A percentile compares a stretch with the other conserved stretches of the same genome.
phyloP scores from a whole-genome alignment of 1,140 invertebrate species.

The Lepidurus couesii region DNA sequence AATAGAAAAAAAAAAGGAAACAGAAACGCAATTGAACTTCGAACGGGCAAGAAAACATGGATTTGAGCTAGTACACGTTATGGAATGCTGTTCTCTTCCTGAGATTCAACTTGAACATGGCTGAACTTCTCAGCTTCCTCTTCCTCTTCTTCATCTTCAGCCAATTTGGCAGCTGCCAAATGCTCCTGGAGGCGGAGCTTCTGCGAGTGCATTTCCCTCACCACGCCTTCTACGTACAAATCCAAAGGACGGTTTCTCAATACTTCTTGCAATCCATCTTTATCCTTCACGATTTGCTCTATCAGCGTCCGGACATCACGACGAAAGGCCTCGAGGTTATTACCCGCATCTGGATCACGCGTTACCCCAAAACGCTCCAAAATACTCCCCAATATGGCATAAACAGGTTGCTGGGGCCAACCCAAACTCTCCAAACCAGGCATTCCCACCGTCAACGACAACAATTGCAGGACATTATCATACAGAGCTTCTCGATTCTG shows the following conservation, averaged over 20 bases:
- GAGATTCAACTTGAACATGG: background rate
- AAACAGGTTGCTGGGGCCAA: background rate
- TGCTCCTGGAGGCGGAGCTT: conserved; percentile 4
- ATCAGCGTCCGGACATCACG: background rate
- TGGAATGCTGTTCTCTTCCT: background rate
- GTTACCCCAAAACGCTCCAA: background rate
- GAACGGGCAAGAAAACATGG: background rate
- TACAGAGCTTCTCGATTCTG: background rate
- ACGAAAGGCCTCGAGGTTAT: background rate
- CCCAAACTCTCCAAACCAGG: background rate
- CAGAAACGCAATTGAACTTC: background rate
- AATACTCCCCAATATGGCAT: background rate
- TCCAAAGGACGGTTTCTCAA: conserved; percentile 18
- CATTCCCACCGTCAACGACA: background rate
- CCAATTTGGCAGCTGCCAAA: background rate
- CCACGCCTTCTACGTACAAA: conserved; percentile 3
- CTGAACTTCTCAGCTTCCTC: background rate
- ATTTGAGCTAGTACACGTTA: background rate
- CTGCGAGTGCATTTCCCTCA: background rate
- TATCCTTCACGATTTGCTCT: background rate
- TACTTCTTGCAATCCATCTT: background rate
- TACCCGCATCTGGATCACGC: background rate
- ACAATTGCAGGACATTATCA: conserved; percentile 10
- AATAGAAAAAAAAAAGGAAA: background rate
- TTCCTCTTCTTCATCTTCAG: background rate